A percentile compares a stretch with the other conserved stretches of the same genome.
Conservation (phyloP, 2,113 vertebrate species). For the Barbus barbus region DNA sequence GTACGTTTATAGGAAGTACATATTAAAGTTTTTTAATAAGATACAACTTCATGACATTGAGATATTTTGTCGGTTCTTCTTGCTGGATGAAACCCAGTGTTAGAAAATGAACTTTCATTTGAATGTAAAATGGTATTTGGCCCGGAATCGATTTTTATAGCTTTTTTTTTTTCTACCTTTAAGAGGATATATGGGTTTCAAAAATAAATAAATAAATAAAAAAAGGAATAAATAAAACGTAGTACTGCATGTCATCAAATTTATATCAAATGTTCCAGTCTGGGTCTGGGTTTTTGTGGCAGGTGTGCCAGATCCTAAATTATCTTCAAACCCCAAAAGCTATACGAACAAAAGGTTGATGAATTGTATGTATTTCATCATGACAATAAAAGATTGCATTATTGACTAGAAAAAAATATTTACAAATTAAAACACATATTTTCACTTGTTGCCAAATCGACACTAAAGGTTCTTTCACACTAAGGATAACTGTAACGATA, state of each 20-base stretch:
- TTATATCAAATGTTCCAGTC: neutral
- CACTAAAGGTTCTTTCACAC: neutral
- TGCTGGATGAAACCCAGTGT: neutral
- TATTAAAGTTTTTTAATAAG: neutral
- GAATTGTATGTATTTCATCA: neutral
- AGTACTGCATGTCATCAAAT: neutral
- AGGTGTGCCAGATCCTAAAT: neutral
- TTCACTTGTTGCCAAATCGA: neutral
- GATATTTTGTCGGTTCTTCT: constrained; percentile 8
- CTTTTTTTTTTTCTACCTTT: neutral
- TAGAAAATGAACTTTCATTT: neutral
- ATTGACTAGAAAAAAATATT: neutral
- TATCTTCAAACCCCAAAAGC: neutral
- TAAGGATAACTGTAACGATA: neutral
- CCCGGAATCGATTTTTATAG: neutral
- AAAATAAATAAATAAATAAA: too few species aligned
- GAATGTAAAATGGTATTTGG: neutral
- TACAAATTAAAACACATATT: neutral
- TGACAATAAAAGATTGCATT: neutral
- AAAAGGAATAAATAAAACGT: neutral
- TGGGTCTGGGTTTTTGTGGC: neutral
- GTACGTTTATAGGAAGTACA: neutral
- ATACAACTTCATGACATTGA: constrained; percentile 20
- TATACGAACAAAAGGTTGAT: neutral
- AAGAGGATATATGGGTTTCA: neutral